These are phyloP conservation scores for Salminus brasiliensis DNA, from an alignment of 2,113 vertebrate species.

Conservation along the genomic window DNA sequence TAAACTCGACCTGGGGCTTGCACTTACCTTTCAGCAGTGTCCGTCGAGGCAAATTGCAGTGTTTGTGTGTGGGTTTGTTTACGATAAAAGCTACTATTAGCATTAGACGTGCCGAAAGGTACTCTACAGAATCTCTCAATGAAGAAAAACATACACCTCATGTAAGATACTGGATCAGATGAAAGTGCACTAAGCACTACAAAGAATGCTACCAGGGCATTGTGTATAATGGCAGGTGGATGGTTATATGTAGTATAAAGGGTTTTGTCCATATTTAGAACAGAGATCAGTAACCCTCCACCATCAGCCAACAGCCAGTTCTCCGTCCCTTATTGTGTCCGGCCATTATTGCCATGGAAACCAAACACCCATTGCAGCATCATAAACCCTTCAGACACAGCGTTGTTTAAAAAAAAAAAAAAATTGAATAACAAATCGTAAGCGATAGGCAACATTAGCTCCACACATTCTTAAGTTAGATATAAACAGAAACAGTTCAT, in stretches of 20 bases:
- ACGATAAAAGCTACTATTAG: neutral
- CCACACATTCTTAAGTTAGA: too few relatives aligned
- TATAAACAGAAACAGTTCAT: too few relatives aligned
- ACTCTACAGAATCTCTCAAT: neutral
- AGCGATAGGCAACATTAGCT: too few relatives aligned
- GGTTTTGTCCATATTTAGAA: conserved; percentile 46
- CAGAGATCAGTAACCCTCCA: conserved; percentile 30
- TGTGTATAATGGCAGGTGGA: conserved; percentile 19
- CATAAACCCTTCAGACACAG: conserved; percentile 32
- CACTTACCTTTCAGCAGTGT: neutral
- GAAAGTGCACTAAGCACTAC: neutral
- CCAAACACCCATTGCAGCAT: conserved; percentile 37
- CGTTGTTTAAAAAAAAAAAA: conserved; percentile 23
- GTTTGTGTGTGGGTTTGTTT: neutral
- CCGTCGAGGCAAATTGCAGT: neutral
- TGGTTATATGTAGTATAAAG: conserved; percentile 16
- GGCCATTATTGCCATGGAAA: conserved; percentile 51
- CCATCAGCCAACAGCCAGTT: conserved; percentile 45
- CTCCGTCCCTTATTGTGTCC: conserved; percentile 35
- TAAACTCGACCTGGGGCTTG: neutral
- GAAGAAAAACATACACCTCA: neutral
- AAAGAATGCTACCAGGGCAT: neutral
- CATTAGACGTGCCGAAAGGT: neutral
- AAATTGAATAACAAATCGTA: neutral
- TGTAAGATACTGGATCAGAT: neutral